Evolutionary conservation across 2,797 vertebrate species (phyloP), one percentile per base, ranked within the genome.

Genomic region (Urocyon cinereoargenteus): DNA sequence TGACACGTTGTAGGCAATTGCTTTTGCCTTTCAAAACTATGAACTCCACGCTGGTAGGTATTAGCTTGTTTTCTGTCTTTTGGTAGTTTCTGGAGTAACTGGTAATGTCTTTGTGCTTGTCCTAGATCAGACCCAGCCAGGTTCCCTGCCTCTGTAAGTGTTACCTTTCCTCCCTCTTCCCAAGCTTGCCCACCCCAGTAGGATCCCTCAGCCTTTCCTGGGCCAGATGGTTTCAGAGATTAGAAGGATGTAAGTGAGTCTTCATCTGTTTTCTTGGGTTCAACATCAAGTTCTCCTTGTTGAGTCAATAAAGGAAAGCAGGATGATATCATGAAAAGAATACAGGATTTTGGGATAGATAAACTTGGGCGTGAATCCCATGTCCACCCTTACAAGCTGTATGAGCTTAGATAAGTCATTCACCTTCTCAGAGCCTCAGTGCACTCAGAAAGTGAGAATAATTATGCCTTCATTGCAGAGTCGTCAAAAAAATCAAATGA

Each of bases 401-500:
- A 4, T 26, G 34, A 84, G 5, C 6, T 36, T 75, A 89, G 68
- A 10, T 49, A 49, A 86, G 6, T 34, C 57, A 26, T 68, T 89
- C 36, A 19, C 34, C 73, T 24, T 64, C 57, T 57, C 0, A 13
- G 49, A 93, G 49, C 12, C 24, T 70, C 45, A 59, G 18, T 7
- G 11, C 62, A 13, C 36, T 81, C 34, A 49, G 64, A 84, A 73
- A 55, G n/a, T 11, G 51, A 24, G 21, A 77, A 61, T 24, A 49
- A 62, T 22, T 55, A 19, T 57, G 9, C 14, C 66, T 7, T 79
- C 55, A 40, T 22, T 72, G n/a, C 45, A 79, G 55, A 62, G 16
- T 53, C 13, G 19, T n/a, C 78, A 64, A 49, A 92, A 92, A 16
- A 89, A 45, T 81, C 45, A 70, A 94, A 57, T 19, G 19, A 82